Percentiles rank a stretch among this genome's conserved stretches.
These are phyloP conservation scores for Perithous albicinctus DNA, from an alignment of 2,888 invertebrate species.

Conservation along the genomic window DNA sequence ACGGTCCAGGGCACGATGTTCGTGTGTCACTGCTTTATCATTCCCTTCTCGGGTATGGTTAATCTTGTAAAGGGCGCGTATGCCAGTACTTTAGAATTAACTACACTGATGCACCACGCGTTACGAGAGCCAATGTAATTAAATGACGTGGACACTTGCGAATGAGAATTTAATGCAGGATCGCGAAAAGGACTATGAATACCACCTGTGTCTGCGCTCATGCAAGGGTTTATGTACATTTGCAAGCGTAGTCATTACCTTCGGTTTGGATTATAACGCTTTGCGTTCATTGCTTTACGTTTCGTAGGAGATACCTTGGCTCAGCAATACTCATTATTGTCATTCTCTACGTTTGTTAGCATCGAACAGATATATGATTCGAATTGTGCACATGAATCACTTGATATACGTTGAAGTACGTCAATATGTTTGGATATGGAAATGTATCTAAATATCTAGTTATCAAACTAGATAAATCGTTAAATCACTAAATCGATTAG, in stretches of 20 bases:
- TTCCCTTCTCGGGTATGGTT: too few species aligned
- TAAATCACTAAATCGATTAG: too few species aligned
- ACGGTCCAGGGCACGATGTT: too few species aligned
- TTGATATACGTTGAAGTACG: too few species aligned
- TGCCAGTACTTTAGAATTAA: conserved; percentile 60
- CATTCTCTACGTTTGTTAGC: conserved; percentile 13
- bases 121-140: conserved; percentile 54
- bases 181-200: too few species aligned
- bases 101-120: conserved; percentile 29
- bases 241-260: conserved; percentile 21
- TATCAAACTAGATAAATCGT: too few species aligned
- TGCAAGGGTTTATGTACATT: conserved; percentile 28
- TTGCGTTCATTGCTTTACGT: conserved; percentile 16
- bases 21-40: too few species aligned
- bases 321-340: neutral
- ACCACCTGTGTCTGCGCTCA: neutral
- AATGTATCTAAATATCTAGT: too few species aligned
- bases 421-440: too few species aligned
- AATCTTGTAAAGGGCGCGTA: conserved; percentile 48
- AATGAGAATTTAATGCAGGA: conserved; percentile 60
- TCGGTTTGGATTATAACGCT: conserved; percentile 48
- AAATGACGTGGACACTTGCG: conserved; percentile 59
- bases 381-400: too few species aligned
- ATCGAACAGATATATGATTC: neutral
- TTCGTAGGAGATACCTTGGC: conserved; percentile 29